Conservation (phyloP, 2,797 vertebrate species). For the Knipowitschia caucasica region DNA sequence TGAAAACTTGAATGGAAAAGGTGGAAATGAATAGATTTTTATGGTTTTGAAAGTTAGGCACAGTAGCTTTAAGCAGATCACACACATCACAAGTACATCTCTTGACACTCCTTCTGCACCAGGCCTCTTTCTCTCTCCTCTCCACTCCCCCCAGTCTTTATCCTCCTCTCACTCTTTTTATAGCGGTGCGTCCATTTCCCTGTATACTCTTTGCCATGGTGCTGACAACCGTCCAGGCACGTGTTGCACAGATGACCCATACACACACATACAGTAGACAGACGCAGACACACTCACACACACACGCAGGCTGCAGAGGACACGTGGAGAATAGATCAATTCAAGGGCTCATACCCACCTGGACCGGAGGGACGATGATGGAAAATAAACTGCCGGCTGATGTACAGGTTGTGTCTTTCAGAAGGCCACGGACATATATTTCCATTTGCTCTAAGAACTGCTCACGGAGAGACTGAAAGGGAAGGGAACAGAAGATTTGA, state of each 20-base stretch:
- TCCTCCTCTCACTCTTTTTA: slow-evolving; percentile 48
- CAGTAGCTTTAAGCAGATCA: no score
- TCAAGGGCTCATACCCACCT: slow-evolving; percentile 31
- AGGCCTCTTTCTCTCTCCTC: slow-evolving; percentile 13
- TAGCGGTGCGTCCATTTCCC: slow-evolving; percentile 35
- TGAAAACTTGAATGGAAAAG: no score
- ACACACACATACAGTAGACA: slow-evolving; percentile 12
- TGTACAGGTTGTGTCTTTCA: slow-evolving; percentile 8
- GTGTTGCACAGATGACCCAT: slow-evolving; percentile 55
- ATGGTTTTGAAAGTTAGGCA: no score
- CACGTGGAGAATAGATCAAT: slow-evolving; percentile 58
- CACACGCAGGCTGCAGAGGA: slow-evolving; percentile 15
- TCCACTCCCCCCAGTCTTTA: slow-evolving; percentile 19
- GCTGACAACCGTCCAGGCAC: slow-evolving; percentile 62
- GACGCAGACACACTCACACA: neutral
- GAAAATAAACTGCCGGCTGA: slow-evolving; percentile 17
- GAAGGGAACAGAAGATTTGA: neutral
- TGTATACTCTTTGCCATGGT: slow-evolving; percentile 41
- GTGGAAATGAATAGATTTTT: no score
- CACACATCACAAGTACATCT: neutral
- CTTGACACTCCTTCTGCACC: slow-evolving; percentile 5
- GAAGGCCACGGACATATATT: neutral
- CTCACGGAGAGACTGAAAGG: neutral
- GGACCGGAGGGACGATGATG: slow-evolving; percentile 21
- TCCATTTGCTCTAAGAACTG: neutral